phyloP scores from a whole-genome alignment of 2,888 invertebrate species.

The Odontocolon sp. region DNA sequence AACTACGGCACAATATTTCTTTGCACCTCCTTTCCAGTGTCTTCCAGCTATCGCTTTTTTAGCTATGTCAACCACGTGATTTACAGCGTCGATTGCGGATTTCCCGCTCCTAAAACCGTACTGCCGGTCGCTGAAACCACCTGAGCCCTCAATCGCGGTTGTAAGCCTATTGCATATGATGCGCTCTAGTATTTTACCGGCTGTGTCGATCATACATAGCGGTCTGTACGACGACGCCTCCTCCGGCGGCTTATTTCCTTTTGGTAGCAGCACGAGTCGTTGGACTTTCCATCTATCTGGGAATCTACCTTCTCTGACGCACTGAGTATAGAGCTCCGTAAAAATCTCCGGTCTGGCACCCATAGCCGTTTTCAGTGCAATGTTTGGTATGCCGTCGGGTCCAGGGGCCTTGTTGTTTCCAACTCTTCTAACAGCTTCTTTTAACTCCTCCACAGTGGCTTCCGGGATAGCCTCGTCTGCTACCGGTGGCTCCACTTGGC shows the following conservation, averaged over 20 bases:
- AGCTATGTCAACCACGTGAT: conserved; percentile 1
- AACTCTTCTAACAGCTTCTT: conserved; percentile 27
- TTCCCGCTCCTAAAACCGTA: conserved; percentile 34
- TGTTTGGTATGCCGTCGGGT: conserved; percentile 43
- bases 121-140: conserved; percentile 11
- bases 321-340: conserved; percentile 16
- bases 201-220: conserved; percentile 45
- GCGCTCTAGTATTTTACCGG: conserved; percentile 41
- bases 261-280: conserved; percentile 51
- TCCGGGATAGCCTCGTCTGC: neutral
- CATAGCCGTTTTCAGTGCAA: conserved; percentile 44
- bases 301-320: conserved; percentile 43
- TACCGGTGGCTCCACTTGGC: no score
- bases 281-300: conserved; percentile 50
- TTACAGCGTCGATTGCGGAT: conserved; percentile 36
- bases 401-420: conserved; percentile 44
- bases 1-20: conserved; percentile 4
- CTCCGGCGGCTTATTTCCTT: conserved; percentile 21
- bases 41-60: neutral
- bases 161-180: conserved; percentile 22
- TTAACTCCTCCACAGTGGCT: conserved; percentile 45
- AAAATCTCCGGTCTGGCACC: conserved; percentile 43
- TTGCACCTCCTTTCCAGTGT: neutral
- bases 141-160: neutral
- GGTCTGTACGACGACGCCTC: no score